Base-by-base conservation (phyloP, 2,113 vertebrate genomes). In the Nipponia nippon region DNA sequence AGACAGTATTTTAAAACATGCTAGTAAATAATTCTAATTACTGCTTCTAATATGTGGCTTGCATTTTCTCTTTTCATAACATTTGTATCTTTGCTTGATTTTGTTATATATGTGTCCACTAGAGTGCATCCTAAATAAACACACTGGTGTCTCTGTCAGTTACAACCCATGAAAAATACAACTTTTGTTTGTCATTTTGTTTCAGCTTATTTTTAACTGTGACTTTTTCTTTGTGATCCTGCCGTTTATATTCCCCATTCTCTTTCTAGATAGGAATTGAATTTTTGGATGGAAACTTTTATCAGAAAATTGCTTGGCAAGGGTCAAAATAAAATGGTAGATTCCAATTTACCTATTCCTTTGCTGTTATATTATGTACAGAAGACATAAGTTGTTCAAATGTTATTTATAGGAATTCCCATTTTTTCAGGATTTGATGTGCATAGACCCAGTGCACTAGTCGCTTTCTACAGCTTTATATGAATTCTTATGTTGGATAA, bases 61-160 rank as follows among this genome's bases (percentile, higher is more conserved):
- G 75, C 2, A 29, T 50, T 76, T 66, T 80, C 40, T 66, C 0
- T 10, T 71, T 84, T 62, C 6, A 4, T 36, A 38, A 19, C 17
- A 16, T 55, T 85, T 87, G 4, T 71, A 9, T 63, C 49, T 89
- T 62, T 38, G 1, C 46, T 82, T 92, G 70, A 13, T 79, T 94
- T 87, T 38, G 16, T 85, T 94, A 36, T 3, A 29, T 52, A 17
- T 88, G 27, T 88, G 85, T 96, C 97, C 96, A 95, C 96, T 93
- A 96, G 97, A 91, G 95, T 91, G 94, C 91, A 85, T 94, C 95
- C 96, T 96, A 91, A 71, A 95, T 93, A 93, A 94, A 71, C 87
- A 67, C 14, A 93, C 40, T 25, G 40, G 18, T 16, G 26, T 9
- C 15, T 91, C 21, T 59, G 34, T 87, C 69, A n/a, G 18, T 82